Conservation (phyloP, 2,113 vertebrate species). For the Elanoides forficatus region DNA sequence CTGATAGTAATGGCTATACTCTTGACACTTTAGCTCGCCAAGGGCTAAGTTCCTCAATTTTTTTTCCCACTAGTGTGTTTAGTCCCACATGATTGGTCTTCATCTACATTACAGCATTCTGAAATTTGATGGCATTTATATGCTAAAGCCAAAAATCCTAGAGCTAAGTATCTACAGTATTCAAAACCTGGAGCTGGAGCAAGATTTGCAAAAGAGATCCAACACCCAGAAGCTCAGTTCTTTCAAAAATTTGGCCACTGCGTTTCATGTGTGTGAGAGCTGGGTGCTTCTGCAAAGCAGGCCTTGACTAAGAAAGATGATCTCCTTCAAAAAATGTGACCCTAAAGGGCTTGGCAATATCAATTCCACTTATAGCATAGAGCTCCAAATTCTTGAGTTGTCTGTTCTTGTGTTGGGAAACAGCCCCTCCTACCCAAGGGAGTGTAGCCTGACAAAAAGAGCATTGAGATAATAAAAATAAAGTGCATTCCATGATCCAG, state of each 20-base stretch:
- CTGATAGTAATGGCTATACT: not conserved
- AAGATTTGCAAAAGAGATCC: not conserved
- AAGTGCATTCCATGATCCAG: not conserved
- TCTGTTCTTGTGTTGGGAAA: constrained; percentile 8
- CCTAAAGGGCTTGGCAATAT: constrained; percentile 14
- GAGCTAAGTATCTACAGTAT: not conserved
- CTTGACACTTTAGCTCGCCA: not conserved
- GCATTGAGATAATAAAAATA: constrained; percentile 30
- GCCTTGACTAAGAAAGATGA: not conserved
- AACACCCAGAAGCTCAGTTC: not conserved
- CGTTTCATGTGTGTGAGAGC: not conserved
- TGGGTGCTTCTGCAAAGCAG: not conserved
- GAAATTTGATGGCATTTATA: not conserved
- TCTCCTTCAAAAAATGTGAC: constrained; percentile 18
- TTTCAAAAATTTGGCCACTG: not conserved
- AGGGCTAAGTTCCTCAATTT: not conserved
- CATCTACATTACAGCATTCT: not conserved
- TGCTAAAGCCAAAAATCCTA: not conserved
- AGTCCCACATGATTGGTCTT: not conserved
- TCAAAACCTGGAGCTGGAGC: not conserved
- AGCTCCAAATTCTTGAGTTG: constrained; percentile 15
- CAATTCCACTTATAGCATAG: not conserved
- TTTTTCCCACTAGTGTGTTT: not conserved
- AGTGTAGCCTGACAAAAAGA: constrained; percentile 17
- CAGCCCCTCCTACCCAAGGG: constrained; percentile 19